Evolutionary conservation across 2,888 invertebrate genomes (phyloP), one percentile per base, ranked within the genome.

Genomic region (Archips crataeganus): DNA sequence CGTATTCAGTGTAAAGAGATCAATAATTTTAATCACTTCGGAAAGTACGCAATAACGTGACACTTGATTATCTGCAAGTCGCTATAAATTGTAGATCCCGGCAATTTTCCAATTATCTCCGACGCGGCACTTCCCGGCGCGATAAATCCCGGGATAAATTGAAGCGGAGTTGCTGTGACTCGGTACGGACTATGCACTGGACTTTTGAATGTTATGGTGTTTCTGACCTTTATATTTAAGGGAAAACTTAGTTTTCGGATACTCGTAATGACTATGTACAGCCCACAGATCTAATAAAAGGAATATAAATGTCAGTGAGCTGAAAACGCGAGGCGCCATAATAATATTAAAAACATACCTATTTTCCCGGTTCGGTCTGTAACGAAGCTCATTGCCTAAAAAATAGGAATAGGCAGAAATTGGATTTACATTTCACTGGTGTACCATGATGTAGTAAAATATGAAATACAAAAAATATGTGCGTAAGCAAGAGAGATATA

Each of bases 191-290:
- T 13, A 70, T 69, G 72, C 74, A 64, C 71, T 73, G 69, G 70
- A 75, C 76, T 78, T 65, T 23, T 54, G 54, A 75, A 79, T 79
- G 78, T 79, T 80, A 80, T 78, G 75, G 77, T 79, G 75, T 76
- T 78, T 81, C 77, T 77, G 71, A 77, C 79, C 80, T 80, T 78
- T 77, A 78, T 76, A 77, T 76, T 75, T 76, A 79, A 78, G 66
- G 78, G 87, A 81, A 86, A 86, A 89, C 88, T 82, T 87, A 88
- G 87, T 87, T 89, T 86, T 87, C 87, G 78, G 67, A 74, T 82
- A 23, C 23, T 23, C 23, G 8, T 54, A 9, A 15, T 8, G 15
- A 13, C 39, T 36, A 3, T 39, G 39, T 39, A 6, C 39, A 39
- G 4, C 39, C 39, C 39, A 39, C 39, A 39, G 39, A 39, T 6